A percentile compares a stretch with the other conserved stretches of the same genome.
These are phyloP conservation scores for Pholis gunnellus DNA, from an alignment of 2,113 vertebrate species.

Conservation along the genomic window DNA sequence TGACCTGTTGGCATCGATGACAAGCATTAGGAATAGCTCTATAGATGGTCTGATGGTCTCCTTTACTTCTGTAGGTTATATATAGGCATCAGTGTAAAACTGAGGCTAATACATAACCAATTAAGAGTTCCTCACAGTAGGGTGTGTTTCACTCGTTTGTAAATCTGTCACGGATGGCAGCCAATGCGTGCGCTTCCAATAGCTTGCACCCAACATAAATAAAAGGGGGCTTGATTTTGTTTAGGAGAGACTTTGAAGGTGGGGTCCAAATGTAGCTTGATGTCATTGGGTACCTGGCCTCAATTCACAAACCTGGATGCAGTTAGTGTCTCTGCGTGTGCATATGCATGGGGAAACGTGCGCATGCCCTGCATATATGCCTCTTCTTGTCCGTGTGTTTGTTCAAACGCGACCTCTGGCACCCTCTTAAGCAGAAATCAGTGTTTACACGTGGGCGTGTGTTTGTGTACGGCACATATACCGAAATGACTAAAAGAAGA, in stretches of 20 bases:
- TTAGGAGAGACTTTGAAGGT: conserved; percentile 7
- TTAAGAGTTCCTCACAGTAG: neutral
- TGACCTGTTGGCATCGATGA: neutral
- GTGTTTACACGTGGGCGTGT: conserved; percentile 64
- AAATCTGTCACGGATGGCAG: conserved; percentile 44
- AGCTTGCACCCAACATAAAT: conserved; percentile 49
- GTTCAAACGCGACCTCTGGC: conserved; percentile 48
- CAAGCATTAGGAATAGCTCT: neutral
- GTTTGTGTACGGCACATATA: conserved; percentile 61
- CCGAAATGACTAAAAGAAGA: conserved; percentile 34
- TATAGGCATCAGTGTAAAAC: neutral
- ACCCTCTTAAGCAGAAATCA: conserved; percentile 51
- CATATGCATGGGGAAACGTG: neutral
- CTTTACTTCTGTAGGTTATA: neutral
- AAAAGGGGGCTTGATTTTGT: conserved; percentile 41
- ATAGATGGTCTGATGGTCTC: neutral
- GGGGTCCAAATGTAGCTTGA: neutral
- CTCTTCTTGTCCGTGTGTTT: conserved; percentile 28
- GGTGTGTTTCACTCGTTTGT: conserved; percentile 10
- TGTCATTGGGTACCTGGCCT: conserved; percentile 40
- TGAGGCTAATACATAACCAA: neutral
- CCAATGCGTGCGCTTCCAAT: conserved; percentile 42
- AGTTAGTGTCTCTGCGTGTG: neutral
- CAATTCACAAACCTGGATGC: conserved; percentile 17
- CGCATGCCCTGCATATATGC: neutral